Evolutionary conservation across 2,113 vertebrate species (phyloP).

Genomic region (Fregata magnificens): DNA sequence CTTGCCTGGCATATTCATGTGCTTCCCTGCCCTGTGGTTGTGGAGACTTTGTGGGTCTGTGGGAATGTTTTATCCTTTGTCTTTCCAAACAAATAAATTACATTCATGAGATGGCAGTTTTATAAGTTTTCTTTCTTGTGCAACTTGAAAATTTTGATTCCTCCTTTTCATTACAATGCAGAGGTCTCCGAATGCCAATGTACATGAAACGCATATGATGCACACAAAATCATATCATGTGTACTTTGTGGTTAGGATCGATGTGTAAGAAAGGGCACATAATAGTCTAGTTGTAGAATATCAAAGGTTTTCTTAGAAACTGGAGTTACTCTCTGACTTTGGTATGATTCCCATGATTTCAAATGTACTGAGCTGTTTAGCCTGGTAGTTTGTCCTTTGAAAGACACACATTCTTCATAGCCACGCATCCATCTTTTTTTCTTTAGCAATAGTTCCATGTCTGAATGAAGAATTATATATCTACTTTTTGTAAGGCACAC

Average conservation of each 20-base stretch:
- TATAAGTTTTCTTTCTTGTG: slow-evolving; percentile 65
- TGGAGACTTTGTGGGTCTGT: slow-evolving; percentile 33
- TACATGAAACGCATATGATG: background rate
- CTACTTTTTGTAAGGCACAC: background rate
- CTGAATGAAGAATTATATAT: background rate
- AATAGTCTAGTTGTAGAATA: background rate
- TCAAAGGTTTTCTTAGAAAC: background rate
- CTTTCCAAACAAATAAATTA: slow-evolving; percentile 62
- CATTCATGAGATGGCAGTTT: slow-evolving; percentile 60
- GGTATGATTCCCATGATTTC: background rate
- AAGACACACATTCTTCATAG: background rate
- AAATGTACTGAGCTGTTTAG: background rate
- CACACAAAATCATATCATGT: background rate
- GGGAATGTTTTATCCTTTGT: slow-evolving; percentile 64
- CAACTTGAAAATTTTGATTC: slow-evolving; percentile 49
- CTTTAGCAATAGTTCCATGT: background rate
- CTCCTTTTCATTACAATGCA: slow-evolving; percentile 20
- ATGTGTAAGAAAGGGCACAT: background rate
- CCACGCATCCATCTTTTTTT: background rate
- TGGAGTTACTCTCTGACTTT: background rate
- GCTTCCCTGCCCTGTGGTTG: slow-evolving; percentile 57
- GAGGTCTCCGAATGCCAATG: slow-evolving; percentile 15
- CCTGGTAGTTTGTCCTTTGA: background rate
- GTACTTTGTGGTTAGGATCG: background rate
- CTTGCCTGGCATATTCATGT: slow-evolving; percentile 52